Evolutionary conservation across 2,888 invertebrate genomes (phyloP).

Genomic region (Dermolepida albohirtum): DNA sequence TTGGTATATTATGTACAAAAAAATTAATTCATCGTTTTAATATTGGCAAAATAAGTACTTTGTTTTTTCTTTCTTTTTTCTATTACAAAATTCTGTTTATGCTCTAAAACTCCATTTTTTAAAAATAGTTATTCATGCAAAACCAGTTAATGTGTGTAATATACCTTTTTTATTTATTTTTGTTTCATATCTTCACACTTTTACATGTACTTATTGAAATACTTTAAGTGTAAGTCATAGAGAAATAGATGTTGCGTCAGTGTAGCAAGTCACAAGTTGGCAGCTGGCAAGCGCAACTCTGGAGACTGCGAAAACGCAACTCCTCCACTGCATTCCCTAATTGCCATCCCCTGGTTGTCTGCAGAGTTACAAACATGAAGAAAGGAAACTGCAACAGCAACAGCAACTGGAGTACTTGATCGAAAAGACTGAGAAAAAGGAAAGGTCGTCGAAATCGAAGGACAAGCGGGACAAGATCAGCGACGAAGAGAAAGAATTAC

Average conservation of each 20-base stretch:
- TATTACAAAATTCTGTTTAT: no score
- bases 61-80: no score
- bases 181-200: not conserved
- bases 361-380: constrained; percentile 67
- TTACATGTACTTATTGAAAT: constrained; percentile 11
- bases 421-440: constrained; percentile 67
- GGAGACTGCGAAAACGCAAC: constrained; percentile 53
- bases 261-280: constrained; percentile 51
- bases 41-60: no score
- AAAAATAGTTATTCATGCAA: no score
- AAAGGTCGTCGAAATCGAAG: constrained; percentile 67
- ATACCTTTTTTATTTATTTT: no score
- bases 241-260: constrained; percentile 43
- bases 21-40: no score
- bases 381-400: constrained; percentile 57
- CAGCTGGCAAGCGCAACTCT: constrained; percentile 52
- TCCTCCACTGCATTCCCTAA: constrained; percentile 54
- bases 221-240: constrained; percentile 38
- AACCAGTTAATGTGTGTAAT: no score
- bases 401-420: constrained; percentile 57
- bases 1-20: no score
- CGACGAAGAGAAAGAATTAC: constrained; percentile 83
- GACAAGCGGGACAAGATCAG: constrained; percentile 74
- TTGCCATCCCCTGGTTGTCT: constrained; percentile 60
- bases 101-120: no score